A percentile compares a stretch with the other conserved stretches of the same genome.
Evolutionary conservation across 2,113 vertebrate genomes (phyloP).

Genomic region (Cyprinus carpio): DNA sequence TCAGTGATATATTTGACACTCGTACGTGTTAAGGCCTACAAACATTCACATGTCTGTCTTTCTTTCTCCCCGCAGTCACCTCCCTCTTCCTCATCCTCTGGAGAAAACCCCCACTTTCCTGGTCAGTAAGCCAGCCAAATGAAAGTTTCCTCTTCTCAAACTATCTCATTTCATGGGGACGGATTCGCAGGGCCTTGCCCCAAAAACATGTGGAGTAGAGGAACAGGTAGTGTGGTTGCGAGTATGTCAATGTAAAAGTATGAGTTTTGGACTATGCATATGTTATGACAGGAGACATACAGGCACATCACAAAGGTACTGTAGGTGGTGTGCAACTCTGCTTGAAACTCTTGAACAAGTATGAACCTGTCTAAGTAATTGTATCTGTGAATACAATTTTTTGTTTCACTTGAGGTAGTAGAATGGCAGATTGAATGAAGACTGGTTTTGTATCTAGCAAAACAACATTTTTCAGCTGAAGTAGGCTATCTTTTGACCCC

Average conservation of each 20-base stretch:
- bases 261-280: too few relatives aligned
- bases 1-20: neutral
- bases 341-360: neutral
- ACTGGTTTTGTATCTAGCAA: neutral
- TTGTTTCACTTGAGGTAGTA: neutral
- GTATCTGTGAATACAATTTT: neutral
- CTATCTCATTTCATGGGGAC: slow-evolving; percentile 54
- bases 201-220: neutral
- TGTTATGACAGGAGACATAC: neutral
- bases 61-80: slow-evolving; percentile 30
- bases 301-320: neutral
- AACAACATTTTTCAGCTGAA: neutral
- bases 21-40: neutral
- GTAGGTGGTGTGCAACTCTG: neutral
- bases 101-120: slow-evolving; percentile 49
- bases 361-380: neutral
- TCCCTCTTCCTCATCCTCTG: slow-evolving; percentile 42
- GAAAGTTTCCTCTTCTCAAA: slow-evolving; percentile 44
- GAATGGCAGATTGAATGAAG: neutral
- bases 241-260: neutral
- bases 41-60: slow-evolving; percentile 7
- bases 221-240: neutral
- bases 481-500: too few relatives aligned
- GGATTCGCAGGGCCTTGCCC: slow-evolving; percentile 37
- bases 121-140: slow-evolving; percentile 24